Percentiles rank a stretch among this genome's conserved stretches.
Conservation (phyloP, 2,113 vertebrate species). For the Pygoscelis adeliae region DNA sequence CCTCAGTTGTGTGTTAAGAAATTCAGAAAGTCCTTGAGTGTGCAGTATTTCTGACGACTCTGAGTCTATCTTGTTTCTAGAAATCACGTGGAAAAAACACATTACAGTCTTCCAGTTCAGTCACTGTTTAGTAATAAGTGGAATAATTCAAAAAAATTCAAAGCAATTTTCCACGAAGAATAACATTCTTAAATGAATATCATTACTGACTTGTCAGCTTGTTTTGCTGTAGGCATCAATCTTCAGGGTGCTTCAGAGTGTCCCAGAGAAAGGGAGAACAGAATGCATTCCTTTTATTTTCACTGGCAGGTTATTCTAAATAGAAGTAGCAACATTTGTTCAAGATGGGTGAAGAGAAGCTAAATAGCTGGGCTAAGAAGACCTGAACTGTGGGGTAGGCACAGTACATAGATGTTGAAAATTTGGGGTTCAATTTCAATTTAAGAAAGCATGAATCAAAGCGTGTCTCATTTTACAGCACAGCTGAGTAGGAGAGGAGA, state of each 20-base stretch:
- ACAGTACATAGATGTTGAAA: neutral
- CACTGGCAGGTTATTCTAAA: neutral
- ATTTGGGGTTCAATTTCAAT: neutral
- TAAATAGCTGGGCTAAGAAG: neutral
- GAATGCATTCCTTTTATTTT: neutral
- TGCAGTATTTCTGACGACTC: neutral
- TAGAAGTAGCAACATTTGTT: neutral
- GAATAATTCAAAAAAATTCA: neutral
- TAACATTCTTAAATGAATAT: neutral
- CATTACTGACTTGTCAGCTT: neutral
- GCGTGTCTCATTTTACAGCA: neutral
- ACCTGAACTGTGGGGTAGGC: neutral
- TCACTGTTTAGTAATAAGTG: neutral
- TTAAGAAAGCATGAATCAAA: constrained; percentile 52
- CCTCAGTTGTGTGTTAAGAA: neutral
- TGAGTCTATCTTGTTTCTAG: neutral
- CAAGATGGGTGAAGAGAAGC: neutral
- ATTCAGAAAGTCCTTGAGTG: neutral
- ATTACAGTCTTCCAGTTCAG: neutral
- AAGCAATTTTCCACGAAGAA: neutral
- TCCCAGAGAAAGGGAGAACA: neutral
- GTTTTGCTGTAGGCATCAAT: neutral
- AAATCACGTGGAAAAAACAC: neutral
- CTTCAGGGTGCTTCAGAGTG: neutral
- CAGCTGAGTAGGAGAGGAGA: neutral